A percentile compares a stretch with the other conserved stretches of the same genome.
These are phyloP conservation scores for Eutrigla gurnardus DNA, from an alignment of 2,797 vertebrate genomes.

Conservation along the genomic window DNA sequence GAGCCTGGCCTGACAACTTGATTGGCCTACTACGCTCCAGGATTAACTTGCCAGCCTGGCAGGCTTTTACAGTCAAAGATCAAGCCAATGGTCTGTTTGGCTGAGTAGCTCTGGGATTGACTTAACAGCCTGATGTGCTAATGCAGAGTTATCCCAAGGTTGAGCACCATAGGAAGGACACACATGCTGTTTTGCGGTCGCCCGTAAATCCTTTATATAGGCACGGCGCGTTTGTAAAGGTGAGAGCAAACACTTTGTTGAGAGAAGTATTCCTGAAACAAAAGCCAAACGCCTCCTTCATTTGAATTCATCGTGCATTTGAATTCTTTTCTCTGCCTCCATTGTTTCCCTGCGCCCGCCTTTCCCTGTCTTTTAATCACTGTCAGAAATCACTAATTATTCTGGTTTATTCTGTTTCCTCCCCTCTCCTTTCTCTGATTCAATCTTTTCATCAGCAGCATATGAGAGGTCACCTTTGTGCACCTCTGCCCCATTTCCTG, in stretches of 20 bases:
- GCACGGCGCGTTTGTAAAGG: constrained; percentile 38
- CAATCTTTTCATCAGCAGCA: constrained; percentile 55
- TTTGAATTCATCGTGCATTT: constrained; percentile 26
- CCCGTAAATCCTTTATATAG: constrained; percentile 37
- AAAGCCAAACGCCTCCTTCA: constrained; percentile 29
- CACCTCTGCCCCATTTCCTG: constrained; percentile 44
- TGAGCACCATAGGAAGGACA: constrained; percentile 70
- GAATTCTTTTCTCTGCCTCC: constrained; percentile 20
- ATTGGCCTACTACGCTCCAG: constrained; percentile 69
- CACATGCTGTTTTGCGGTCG: constrained; percentile 42
- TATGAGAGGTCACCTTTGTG: constrained; percentile 61
- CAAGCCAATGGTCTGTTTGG: constrained; percentile 74
- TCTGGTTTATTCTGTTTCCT: constrained; percentile 38
- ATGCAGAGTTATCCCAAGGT: constrained; percentile 80
- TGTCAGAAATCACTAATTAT: constrained; percentile 65
- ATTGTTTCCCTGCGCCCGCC: constrained; percentile 46
- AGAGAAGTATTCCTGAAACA: constrained; percentile 23
- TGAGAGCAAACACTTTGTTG: constrained; percentile 42
- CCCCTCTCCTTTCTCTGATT: constrained; percentile 25
- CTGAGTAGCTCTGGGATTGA: constrained; percentile 80
- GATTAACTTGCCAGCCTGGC: constrained; percentile 78
- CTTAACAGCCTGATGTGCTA: constrained; percentile 78
- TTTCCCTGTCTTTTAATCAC: constrained; percentile 53
- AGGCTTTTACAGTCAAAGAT: constrained; percentile 80
- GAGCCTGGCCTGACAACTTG: constrained; percentile 73